A percentile compares a stretch with the other conserved stretches of the same genome.
phyloP scores from a whole-genome alignment of 92 coral and sea anemone species.

The Pocillopora meandrina region DNA sequence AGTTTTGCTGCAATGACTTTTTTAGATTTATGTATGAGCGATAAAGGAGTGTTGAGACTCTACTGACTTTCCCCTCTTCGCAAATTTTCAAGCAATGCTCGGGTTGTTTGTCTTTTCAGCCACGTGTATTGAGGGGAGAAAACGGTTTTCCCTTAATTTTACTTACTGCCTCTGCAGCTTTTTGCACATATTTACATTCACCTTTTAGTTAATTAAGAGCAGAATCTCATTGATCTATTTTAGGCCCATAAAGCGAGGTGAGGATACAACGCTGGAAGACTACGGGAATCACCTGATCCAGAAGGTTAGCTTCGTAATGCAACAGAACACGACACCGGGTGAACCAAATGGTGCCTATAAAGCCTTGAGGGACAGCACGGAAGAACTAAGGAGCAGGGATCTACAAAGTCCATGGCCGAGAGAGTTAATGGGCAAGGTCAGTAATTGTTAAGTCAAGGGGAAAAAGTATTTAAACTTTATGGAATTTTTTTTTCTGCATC shows the following conservation, averaged over 20 bases:
- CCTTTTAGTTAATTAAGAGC: background rate
- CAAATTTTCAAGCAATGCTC: too few relatives aligned
- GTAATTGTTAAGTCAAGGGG: background rate
- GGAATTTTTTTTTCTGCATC: background rate
- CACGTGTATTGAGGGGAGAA: too few relatives aligned
- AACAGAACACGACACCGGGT: too few relatives aligned
- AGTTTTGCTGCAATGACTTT: too few relatives aligned
- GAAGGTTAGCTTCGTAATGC: background rate
- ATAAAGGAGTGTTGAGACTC: too few relatives aligned
- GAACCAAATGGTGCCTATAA: background rate
- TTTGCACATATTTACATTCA: background rate
- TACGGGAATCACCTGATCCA: background rate
- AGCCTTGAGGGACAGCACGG: background rate
- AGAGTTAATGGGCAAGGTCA: background rate
- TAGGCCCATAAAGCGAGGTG: background rate
- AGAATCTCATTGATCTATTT: background rate
- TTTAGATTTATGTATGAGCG: too few relatives aligned
- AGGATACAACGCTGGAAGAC: background rate
- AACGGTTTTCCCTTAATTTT: too few relatives aligned
- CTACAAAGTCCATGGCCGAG: background rate
- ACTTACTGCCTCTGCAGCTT: background rate
- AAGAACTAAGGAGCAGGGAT: background rate
- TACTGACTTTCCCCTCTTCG: too few relatives aligned
- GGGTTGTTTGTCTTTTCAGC: too few relatives aligned
- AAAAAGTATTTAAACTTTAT: too few relatives aligned